Evolutionary conservation across 2,888 invertebrate genomes (phyloP), one percentile per base, ranked within the genome.

Genomic region (Eristalinus sepulchralis): DNA sequence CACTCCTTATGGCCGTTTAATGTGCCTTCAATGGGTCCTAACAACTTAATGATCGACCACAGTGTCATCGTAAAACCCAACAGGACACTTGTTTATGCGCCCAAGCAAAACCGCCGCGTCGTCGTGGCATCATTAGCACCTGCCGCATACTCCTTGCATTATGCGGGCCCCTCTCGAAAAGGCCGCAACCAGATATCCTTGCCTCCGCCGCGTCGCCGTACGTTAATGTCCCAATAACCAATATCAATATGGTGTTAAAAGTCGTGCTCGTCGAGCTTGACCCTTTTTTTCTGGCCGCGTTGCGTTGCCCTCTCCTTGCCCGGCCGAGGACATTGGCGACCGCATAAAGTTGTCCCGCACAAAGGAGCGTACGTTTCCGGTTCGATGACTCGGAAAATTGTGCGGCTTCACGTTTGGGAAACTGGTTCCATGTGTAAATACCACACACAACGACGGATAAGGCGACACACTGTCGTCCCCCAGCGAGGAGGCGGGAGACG

Each of bases 181-280:
- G 33, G 31, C 22, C 59, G 76, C 66, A 81, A 85, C 85, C 82
- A 68, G 77, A 84, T 84, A 76, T 76, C 67, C 62, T 70, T 85
- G 68, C 77, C 76, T 68, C 77, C 66, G 55, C 73, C 53, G 68
- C 85, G 82, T 68, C 62, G 68, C 39, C 17, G 47, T 63, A 68
- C 77, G 76, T 64, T 85, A 77, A 85, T 85, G 77, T 81, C 57
- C 77, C 76, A 85, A 77, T 82, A 82, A 85, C 77, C 85, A 85
- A 85, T 85, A 85, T 85, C 85, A 85, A 85, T 85, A 85, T 77
- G 82, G 82, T 85, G 85, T 85, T 82, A 70, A 85, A 73, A 85
- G 82, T 82, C 85, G 82, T 85, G 85, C 82, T 82, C 72, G 77
- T 73, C 55, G 17, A 68, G 67, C 31, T 62, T 55, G 68, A 68